Evolutionary conservation across 2,797 vertebrate species (phyloP).

Genomic region (Setipinna tenuifilis): DNA sequence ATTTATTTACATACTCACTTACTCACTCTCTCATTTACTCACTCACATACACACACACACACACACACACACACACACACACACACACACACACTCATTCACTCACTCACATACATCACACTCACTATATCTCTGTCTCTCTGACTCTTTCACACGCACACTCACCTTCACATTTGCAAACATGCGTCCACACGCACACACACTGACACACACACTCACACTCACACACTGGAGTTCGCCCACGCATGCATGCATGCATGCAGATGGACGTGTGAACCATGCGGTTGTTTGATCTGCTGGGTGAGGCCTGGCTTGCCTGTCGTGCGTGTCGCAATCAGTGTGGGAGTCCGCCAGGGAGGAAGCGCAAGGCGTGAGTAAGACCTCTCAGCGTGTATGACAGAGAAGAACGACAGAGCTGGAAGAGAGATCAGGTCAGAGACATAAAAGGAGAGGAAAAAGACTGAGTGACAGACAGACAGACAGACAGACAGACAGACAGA

Average conservation of each 20-base stretch:
- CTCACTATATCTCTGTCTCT: no score
- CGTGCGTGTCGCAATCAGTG: constrained; percentile 47
- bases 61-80: no score
- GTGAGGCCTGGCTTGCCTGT: constrained; percentile 49
- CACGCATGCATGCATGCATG: neutral
- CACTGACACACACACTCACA: constrained; percentile 24
- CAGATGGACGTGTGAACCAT: neutral
- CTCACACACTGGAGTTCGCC: constrained; percentile 51
- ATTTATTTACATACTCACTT: no score
- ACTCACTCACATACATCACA: no score
- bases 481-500: neutral
- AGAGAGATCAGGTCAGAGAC: neutral
- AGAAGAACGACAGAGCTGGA: neutral
- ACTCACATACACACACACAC: neutral
- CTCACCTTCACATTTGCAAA: neutral
- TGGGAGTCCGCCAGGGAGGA: constrained; percentile 45
- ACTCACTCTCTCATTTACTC: constrained; percentile 1
- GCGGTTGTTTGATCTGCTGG: constrained; percentile 30
- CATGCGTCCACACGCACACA: constrained; percentile 28
- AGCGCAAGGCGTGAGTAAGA: constrained; percentile 42
- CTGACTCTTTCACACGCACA: no score
- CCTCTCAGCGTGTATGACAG: constrained; percentile 31
- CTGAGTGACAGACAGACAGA: neutral
- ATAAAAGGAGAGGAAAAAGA: neutral
- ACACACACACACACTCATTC: no score